Percentiles rank a stretch among this genome's conserved stretches.
Evolutionary conservation across 2,113 vertebrate species (phyloP).

Genomic region (Tragelaphus strepsiceros): DNA sequence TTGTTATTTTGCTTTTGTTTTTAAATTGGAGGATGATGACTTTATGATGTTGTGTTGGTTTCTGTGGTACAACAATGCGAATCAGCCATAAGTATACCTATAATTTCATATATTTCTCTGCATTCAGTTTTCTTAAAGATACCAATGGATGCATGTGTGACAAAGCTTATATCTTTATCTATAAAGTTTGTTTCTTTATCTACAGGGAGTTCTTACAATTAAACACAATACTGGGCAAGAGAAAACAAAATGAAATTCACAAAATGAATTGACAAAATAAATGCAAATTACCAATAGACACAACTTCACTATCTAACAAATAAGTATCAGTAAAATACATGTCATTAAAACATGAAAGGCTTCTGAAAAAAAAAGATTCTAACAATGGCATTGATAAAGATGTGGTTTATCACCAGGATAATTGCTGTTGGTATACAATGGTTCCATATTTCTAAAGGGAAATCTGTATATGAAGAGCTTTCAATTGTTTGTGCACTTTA

Average conservation of each 20-base stretch:
- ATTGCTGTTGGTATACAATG: background rate
- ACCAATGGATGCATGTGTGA: background rate
- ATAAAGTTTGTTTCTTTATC: background rate
- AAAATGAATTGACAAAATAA: background rate
- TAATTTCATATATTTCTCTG: background rate
- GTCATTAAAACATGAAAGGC: background rate
- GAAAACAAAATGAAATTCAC: background rate
- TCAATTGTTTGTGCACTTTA: background rate
- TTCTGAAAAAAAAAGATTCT: background rate
- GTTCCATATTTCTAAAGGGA: background rate
- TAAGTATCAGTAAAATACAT: background rate
- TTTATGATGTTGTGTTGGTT: background rate
- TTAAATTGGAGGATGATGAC: background rate
- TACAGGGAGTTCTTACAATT: background rate
- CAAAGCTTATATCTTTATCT: background rate
- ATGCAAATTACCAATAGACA: background rate
- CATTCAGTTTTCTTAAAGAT: background rate
- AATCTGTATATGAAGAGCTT: background rate
- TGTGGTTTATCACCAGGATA: background rate
- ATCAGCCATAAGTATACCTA: background rate
- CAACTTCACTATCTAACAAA: background rate
- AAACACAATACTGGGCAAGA: background rate
- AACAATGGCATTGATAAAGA: background rate
- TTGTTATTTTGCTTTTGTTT: background rate
- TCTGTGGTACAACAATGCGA: fast-evolving